Conservation (phyloP, 2,888 invertebrate species). For the Mythimna vitellina region DNA sequence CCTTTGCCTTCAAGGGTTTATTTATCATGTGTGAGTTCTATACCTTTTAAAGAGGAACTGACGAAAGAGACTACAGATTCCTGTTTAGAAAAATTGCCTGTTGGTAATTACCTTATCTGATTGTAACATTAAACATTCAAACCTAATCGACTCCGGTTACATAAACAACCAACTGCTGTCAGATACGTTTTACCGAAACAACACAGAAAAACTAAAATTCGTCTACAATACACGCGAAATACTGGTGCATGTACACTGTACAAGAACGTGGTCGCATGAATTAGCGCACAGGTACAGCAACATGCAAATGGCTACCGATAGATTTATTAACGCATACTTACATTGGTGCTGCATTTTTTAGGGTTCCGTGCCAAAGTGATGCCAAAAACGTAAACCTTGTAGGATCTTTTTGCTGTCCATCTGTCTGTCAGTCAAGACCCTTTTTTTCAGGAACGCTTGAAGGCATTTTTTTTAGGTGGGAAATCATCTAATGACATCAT, state of each 20-base stretch:
- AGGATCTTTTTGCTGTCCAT: too few relatives aligned
- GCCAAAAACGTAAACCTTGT: too few relatives aligned
- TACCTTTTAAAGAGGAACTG: too few relatives aligned
- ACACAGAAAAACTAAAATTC: background rate
- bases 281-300: slow-evolving; percentile 40
- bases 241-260: slow-evolving; percentile 38
- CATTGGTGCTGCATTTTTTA: slow-evolving; percentile 4
- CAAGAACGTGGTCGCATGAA: slow-evolving; percentile 58
- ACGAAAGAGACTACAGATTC: too few relatives aligned
- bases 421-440: too few relatives aligned
- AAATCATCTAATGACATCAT: too few relatives aligned
- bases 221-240: slow-evolving; percentile 34
- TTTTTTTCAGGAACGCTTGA: too few relatives aligned
- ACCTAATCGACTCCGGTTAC: background rate
- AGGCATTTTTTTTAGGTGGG: too few relatives aligned
- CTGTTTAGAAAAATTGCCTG: too few relatives aligned
- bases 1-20: too few relatives aligned
- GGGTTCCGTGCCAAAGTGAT: too few relatives aligned
- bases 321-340: slow-evolving; percentile 59
- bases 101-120: background rate
- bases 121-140: background rate
- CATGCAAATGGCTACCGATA: slow-evolving; percentile 60
- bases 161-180: background rate
- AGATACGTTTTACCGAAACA: background rate
- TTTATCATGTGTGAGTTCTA: too few relatives aligned